Base-by-base conservation (phyloP, 2,888 invertebrate genomes). In the Epirrita christyi region DNA sequence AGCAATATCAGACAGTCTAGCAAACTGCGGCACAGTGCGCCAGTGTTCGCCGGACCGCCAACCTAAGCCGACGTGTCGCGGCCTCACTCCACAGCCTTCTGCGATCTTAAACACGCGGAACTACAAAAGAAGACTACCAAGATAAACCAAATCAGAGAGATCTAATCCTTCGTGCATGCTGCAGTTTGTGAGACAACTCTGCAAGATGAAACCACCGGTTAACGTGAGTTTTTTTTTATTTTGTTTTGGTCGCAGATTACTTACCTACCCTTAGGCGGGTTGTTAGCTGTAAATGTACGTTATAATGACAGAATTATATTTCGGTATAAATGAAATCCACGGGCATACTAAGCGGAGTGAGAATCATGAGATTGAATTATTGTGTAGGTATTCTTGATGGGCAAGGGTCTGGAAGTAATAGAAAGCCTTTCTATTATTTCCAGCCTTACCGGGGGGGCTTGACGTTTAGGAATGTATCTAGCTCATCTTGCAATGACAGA, bases 121-220 rank as follows among this genome's bases (percentile, higher is more conserved):
- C 58, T 57, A 44, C 43, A 38, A 21, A 53, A 63, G 15, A 55
- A 38, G 38, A 51, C 29, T 27, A 32, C 8, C n/a, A n/a, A 28
- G 32, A 52, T 57, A 34, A n/a, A n/a, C n/a, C 7, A 42, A 41
- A 14, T 8, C n/a, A n/a, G 8, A 48, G 6, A 44, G 6, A 34
- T 9, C 2, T 42, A 10, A 50, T 34, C 11, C 43, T 41, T 49
- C 57, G 75, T 83, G 78, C 57, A 91, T 91, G 90, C 73, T 88
- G 73, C 81, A 71, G 68, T 75, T 86, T 34, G 63, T 89, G 40
- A 85, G 78, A 79, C 76, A 74, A 65, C 70, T 86, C 68, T 83
- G 74, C 75, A 87, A 75, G n/a, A 92, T 92, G 92, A 92, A 90
- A 64, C 91, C 92, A 53, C 91, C 90, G 62, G 83, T 84, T 10